Evolutionary conservation across 2,888 invertebrate species (phyloP), one percentile per base, ranked within the genome.

Genomic region (Heliconius cydno): DNA sequence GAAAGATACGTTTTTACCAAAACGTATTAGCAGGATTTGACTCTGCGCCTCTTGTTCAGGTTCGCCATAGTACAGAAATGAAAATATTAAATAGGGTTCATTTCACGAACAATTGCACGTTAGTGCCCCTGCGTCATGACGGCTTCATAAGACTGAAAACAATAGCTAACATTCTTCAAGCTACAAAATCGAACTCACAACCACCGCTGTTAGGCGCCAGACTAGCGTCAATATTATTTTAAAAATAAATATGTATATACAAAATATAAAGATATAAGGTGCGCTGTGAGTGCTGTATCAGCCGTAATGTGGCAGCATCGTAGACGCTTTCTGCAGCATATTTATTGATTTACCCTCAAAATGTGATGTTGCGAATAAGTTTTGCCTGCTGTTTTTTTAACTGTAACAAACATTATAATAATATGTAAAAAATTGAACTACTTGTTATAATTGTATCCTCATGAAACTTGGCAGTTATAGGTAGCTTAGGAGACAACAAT

Each of bases 261-360:
- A 71, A n/a, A 71, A 63, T 41, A 65, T 73, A 46, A 68, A 74
- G n/a, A 68, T 38, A 78, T 46, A 38, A 41, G 38, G 73, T 66
- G 28, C 34, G 38, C 38, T 74, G 65, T n/a, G 57, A 60, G 60
- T 60, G 65, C 38, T 46, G 60, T 68, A 68, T 74, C 66, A 74
- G 46, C 60, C n/a, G 60, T 41, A 74, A 68, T 74, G 78, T 74
- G 78, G 78, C 68, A 57, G 78, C 15, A 28, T 66, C 75, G 68
- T 75, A 75, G 68, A 79, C 74, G 78, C 74, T 79, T 79, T 79
- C 74, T 74, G 67, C 78, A 79, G 78, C 63, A 79, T 79, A 79
- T 79, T 79, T 79, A 79, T 79, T 63, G 78, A 79, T 75, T 79
- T 75, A n/a, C 68, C 63, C 60, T 66, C 28, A 9, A 13, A 30